Evolutionary conservation across 2,113 vertebrate genomes (phyloP).

Genomic region (Pomatostomus ruficeps): DNA sequence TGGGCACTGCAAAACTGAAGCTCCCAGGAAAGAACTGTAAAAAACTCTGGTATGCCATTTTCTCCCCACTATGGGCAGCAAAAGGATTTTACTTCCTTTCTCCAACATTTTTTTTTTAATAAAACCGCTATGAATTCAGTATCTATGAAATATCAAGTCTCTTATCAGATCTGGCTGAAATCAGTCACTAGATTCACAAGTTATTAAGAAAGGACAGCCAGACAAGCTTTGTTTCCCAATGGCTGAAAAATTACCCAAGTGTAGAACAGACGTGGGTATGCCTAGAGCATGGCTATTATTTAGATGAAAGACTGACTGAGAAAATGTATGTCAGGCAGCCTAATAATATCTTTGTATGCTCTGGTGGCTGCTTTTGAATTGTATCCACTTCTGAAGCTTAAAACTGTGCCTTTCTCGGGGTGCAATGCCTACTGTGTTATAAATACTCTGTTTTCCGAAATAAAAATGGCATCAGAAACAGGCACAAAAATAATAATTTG

Average conservation of each 20-base stretch:
- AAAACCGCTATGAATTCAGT: neutral
- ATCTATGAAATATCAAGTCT: neutral
- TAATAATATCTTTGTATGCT: neutral
- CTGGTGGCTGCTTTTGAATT: neutral
- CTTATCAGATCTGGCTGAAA: neutral
- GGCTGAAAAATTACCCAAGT: neutral
- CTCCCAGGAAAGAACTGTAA: neutral
- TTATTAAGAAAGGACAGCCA: neutral
- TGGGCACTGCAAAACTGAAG: neutral
- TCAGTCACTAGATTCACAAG: neutral
- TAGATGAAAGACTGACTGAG: neutral
- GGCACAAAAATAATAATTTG: neutral
- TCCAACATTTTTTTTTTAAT: neutral
- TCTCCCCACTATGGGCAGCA: fast-evolving
- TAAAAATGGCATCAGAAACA: neutral
- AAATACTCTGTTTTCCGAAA: neutral
- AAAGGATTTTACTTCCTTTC: neutral
- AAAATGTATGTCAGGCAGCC: neutral
- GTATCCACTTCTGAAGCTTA: neutral
- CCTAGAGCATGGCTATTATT: neutral
- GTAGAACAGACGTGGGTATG: neutral
- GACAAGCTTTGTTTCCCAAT: neutral
- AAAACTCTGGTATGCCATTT: neutral
- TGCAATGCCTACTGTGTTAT: neutral
- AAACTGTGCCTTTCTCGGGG: neutral